Base-by-base conservation (phyloP, 1,140 invertebrate species). In the Orchestia grillus region DNA sequence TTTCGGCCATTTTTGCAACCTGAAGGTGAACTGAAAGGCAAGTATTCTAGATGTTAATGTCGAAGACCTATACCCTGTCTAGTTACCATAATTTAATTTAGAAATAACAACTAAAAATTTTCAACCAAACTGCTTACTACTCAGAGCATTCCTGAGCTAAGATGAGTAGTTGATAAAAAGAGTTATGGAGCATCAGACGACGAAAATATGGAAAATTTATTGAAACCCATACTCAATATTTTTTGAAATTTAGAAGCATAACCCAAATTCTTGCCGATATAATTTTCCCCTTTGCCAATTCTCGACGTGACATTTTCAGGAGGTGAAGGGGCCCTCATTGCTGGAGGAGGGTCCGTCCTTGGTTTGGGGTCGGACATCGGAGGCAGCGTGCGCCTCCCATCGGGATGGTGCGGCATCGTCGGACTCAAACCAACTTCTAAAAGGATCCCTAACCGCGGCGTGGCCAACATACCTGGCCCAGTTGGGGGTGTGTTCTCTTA, bases 321-420 rank as follows among this genome's bases (percentile, higher is more conserved):
- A 91, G 97, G 97, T 0, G 97, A 97, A 90, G 97, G 45, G 0
- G 96, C 96, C 16, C 96, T 98, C 87, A 97, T 99, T 91, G 98
- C 98, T 11, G 97, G 98, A 91, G 98, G 98, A 16, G 98, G 98
- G 15, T 99, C 99, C 0, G 97, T 99, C 0, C 97, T 99, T 44
- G 98, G 99, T 15, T 97, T 99, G 4, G 98, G 98, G 28, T 98
- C 98, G 4, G 99, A 99, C 97, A 98, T 99, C 95, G 98, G 98
- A 0, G 99, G 99, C 0, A 99, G 98, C 0, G 98, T 98, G 42
- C 97, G 99, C 91, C 98, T 99, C 96, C 99, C 99, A 0, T 98
- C 98, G 15, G 98, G 98, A 98, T 99, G 98, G 97, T 98, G 98
- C 97, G 99, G 99, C 40, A 98, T 99, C 91, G 99, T 98, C 97